These are phyloP conservation scores for Acropora yongei DNA, from an alignment of 64 coral and sea anemone genomes.

Conservation along the genomic window DNA sequence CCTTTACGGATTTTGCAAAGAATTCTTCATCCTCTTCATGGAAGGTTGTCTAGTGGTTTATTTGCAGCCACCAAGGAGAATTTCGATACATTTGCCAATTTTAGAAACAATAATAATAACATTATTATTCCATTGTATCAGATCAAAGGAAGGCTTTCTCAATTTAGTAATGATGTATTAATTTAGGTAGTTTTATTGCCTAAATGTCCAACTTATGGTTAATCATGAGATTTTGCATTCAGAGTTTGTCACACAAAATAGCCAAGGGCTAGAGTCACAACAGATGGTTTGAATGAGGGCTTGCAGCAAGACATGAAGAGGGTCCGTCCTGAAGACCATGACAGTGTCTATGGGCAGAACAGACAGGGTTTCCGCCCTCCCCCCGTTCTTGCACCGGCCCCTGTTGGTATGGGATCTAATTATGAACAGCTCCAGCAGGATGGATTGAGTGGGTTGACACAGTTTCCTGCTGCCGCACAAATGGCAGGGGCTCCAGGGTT, in stretches of 20 bases:
- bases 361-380: slow-evolving; percentile 63
- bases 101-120: neutral
- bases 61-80: slow-evolving; percentile 26
- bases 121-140: no score
- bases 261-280: slow-evolving; percentile 17
- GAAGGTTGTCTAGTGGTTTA: neutral
- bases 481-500: slow-evolving; percentile 66
- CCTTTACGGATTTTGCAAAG: no score
- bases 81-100: neutral
- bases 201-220: neutral
- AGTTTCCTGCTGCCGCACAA: slow-evolving; percentile 59
- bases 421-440: slow-evolving; percentile 57
- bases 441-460: slow-evolving; percentile 45
- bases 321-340: slow-evolving; percentile 72
- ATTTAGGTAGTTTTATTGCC: no score
- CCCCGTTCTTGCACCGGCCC: slow-evolving; percentile 68
- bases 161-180: no score
- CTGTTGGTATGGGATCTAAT: slow-evolving; percentile 46
- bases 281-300: slow-evolving; percentile 59
- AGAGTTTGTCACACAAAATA: neutral
- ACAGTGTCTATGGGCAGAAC: slow-evolving; percentile 63
- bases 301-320: slow-evolving; percentile 72
- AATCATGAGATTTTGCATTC: neutral
- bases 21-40: no score
- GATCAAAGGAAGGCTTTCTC: no score